Evolutionary conservation across 2,797 vertebrate genomes (phyloP).

Genomic region (Pipistrellus pygmaeus): DNA sequence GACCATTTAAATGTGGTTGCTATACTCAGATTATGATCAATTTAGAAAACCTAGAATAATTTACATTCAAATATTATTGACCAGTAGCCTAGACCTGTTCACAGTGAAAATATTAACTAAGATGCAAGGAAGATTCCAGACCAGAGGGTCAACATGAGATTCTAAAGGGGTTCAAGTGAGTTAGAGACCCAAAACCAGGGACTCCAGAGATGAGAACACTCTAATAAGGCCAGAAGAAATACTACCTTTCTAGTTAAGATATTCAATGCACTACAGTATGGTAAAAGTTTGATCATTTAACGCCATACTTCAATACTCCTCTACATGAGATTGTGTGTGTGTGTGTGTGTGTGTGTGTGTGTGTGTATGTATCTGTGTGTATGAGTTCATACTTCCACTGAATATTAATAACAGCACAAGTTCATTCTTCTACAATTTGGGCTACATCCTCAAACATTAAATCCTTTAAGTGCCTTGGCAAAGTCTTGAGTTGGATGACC

Average conservation of each 20-base stretch:
- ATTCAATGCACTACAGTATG: not conserved
- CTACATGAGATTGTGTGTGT: not conserved
- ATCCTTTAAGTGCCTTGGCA: not conserved
- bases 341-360: not conserved
- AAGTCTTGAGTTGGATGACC: not conserved
- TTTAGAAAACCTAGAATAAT: constrained; percentile 42
- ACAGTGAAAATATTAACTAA: not conserved
- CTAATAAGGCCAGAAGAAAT: not conserved
- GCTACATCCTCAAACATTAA: not conserved
- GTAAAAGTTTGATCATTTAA: not conserved
- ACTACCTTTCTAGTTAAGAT: not conserved
- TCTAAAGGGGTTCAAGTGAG: not conserved
- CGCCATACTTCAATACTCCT: not conserved
- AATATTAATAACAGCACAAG: not conserved
- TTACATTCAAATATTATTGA: not conserved
- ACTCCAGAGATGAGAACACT: not conserved
- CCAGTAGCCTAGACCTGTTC: not conserved
- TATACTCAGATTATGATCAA: not conserved
- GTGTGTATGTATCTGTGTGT: not conserved
- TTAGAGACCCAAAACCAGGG: not conserved
- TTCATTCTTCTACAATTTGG: not conserved
- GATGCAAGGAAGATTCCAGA: not conserved
- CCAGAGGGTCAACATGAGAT: not conserved
- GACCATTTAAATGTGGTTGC: not conserved
- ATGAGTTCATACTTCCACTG: not conserved